phyloP scores from a whole-genome alignment of 2,797 vertebrate genomes.

The Alosa sapidissima region DNA sequence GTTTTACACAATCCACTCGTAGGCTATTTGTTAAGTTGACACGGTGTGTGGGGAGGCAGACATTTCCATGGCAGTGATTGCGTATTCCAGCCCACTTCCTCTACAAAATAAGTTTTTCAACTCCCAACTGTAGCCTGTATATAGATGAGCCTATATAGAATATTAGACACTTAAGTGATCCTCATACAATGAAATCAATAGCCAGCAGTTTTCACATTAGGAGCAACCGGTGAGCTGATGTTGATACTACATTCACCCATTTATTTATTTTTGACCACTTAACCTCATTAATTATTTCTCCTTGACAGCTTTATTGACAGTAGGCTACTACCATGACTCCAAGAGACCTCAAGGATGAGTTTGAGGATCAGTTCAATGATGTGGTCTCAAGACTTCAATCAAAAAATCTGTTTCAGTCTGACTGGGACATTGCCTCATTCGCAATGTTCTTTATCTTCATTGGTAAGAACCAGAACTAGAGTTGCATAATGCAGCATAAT shows the following conservation, averaged over 20 bases:
- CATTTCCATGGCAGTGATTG: background rate
- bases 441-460: slow-evolving; percentile 80
- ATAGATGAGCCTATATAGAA: no score
- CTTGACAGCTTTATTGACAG: background rate
- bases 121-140: no score
- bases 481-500: background rate
- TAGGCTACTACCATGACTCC: slow-evolving; percentile 39
- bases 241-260: background rate
- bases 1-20: background rate
- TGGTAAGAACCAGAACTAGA: slow-evolving; percentile 65
- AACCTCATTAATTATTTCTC: background rate
- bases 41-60: background rate
- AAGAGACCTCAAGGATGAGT: slow-evolving; percentile 56
- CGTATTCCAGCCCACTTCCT: no score
- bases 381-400: slow-evolving; percentile 72
- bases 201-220: background rate
- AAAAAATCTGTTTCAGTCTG: slow-evolving; percentile 78
- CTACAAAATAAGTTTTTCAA: no score
- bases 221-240: background rate
- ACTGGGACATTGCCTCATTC: slow-evolving; percentile 82
- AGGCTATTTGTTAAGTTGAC: background rate
- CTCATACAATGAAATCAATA: no score
- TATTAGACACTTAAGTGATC: no score
- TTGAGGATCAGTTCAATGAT: slow-evolving; percentile 72
- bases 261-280: background rate